phyloP scores from a whole-genome alignment of 2,888 invertebrate species.

The Epinotia bilunana region DNA sequence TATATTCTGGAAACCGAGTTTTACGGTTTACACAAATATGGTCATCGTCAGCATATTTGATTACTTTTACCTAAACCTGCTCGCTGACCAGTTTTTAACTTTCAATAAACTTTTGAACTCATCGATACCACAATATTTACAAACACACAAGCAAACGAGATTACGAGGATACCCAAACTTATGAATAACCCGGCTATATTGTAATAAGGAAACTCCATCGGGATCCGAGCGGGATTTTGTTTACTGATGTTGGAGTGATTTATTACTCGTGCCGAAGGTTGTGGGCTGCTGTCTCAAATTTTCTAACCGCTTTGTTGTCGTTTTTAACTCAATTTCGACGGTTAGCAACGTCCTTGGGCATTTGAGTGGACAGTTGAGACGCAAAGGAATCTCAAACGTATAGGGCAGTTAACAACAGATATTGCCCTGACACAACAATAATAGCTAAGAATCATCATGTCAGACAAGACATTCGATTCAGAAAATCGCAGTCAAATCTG shows the following conservation, averaged over 20 bases:
- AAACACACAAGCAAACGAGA: neutral
- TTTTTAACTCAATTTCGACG: slow-evolving; percentile 55
- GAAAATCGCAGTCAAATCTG: no score
- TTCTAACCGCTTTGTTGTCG: slow-evolving; percentile 55
- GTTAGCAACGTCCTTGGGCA: neutral
- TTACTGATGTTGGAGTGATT: slow-evolving; percentile 63
- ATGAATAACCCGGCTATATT: slow-evolving; percentile 32
- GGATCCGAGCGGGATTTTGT: slow-evolving; percentile 52
- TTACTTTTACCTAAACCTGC: neutral
- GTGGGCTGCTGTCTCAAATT: slow-evolving; percentile 49
- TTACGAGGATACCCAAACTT: slow-evolving; percentile 16
- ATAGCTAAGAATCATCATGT: no score
- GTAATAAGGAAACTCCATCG: slow-evolving; percentile 42
- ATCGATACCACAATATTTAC: neutral
- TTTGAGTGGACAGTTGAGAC: neutral
- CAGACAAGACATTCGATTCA: no score
- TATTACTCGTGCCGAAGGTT: slow-evolving; percentile 55
- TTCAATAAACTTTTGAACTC: neutral
- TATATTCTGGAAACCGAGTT: neutral
- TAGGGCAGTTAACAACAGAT: neutral
- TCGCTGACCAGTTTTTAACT: neutral
- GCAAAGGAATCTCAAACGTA: neutral
- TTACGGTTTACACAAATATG: neutral
- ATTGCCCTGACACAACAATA: no score
- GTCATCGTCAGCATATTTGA: neutral